Evolutionary conservation across 2,797 vertebrate genomes (phyloP), one percentile per base, ranked within the genome.

Genomic region (Lindbergichthys nudifrons): DNA sequence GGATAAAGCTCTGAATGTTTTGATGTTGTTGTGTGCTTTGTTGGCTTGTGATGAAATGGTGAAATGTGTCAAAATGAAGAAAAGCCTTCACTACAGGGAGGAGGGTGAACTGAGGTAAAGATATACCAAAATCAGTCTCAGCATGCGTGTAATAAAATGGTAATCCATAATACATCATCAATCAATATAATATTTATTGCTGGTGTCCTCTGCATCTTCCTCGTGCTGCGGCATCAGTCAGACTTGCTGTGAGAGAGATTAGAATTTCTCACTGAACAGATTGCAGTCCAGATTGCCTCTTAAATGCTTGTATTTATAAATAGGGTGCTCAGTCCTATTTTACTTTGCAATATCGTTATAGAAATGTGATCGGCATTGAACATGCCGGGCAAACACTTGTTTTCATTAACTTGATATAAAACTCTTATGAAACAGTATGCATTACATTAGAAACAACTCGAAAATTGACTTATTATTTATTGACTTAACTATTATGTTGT

Each of bases 251-350:
- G 75, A 76, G 82, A 83, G 79, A 79, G 59, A 80, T 83, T 79
- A 88, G 84, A 89, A 91, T 88, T 91, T 90, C 86, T 91, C 82
- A 70, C 73, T 66, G 77, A 94, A 90, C 91, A 94, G 92, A 92
- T 90, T 94, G 90, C 88, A 46, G 80, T 74, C 88, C 93, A 94
- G 92, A 93, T 92, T 95, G 93, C 82, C 56, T 88, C 66, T 84
- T 87, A 88, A 90, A 93, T 89, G 86, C 74, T 77, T 79, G 74
- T 76, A 89, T 91, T 91, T 93, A 92, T 91, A 89, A 94, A 94
- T 92, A 91, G 85, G 58, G 58, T 46, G 53, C 67, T 57, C 75
- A 56, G 85, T 83, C 63, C 66, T 72, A 65, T 73, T 87, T 89
- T 75, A 58, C 77, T 90, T 90, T 73, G 46, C 84, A 51, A 83